phyloP scores from a whole-genome alignment of 2,113 vertebrate species.

The Ciconia maguari region DNA sequence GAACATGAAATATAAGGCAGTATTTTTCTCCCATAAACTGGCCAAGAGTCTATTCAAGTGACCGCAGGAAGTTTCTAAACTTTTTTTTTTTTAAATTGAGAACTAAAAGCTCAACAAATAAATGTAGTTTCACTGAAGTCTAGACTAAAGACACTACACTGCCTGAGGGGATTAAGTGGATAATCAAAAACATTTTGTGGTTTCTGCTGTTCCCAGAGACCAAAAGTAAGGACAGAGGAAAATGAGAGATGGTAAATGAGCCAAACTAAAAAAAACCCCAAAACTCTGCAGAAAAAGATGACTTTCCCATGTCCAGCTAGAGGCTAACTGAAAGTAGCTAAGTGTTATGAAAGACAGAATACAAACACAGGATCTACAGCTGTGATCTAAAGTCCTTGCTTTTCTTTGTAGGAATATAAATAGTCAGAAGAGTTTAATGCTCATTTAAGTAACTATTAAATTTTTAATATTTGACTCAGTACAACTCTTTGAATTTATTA shows the following conservation, averaged over 20 bases:
- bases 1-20: background rate
- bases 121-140: conserved; percentile 27
- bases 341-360: background rate
- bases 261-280: background rate
- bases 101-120: conserved; percentile 31
- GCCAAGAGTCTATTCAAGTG: background rate
- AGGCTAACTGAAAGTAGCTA: background rate
- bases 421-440: background rate
- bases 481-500: background rate
- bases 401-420: background rate
- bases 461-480: background rate
- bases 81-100: background rate
- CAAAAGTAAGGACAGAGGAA: conserved; percentile 2
- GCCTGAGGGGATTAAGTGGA: conserved; percentile 22
- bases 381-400: background rate
- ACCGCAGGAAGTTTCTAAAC: background rate
- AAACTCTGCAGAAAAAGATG: background rate
- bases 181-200: conserved; percentile 47
- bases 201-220: conserved; percentile 41
- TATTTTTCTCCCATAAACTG: background rate
- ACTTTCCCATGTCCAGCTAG: background rate
- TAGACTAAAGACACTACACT: conserved; percentile 5
- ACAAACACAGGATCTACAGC: background rate
- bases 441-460: background rate
- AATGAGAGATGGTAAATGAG: background rate